Evolutionary conservation across 2,888 invertebrate genomes (phyloP).

Genomic region (Oligia strigilis): DNA sequence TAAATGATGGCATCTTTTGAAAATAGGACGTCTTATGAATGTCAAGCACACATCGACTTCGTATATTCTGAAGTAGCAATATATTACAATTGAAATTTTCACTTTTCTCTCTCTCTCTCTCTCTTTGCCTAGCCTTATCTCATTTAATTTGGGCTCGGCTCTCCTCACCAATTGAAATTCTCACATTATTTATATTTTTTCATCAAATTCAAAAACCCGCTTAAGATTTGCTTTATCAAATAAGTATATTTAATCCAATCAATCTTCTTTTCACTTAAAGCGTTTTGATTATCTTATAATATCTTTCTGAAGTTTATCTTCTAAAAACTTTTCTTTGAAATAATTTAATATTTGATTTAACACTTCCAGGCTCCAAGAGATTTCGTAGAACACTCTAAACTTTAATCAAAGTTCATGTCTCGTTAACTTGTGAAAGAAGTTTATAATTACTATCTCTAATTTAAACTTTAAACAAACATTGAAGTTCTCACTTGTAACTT

Average conservation of each 20-base stretch:
- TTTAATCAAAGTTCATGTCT: neutral
- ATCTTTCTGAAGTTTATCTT: neutral
- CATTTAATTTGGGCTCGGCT: no score
- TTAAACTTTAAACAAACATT: neutral
- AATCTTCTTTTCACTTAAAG: conserved; percentile 3
- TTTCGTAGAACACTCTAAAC: conserved; percentile 2
- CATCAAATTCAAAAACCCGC: neutral
- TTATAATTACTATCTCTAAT: conserved; percentile 10
- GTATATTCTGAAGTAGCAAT: neutral
- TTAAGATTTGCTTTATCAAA: neutral
- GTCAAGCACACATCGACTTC: neutral
- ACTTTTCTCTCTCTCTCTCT: no score
- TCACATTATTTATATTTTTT: neutral
- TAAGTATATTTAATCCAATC: neutral
- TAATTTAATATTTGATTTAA: neutral
- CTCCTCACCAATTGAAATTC: no score
- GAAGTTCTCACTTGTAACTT: conserved; percentile 5
- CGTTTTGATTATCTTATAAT: neutral
- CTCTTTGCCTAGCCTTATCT: no score
- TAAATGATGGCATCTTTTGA: neutral
- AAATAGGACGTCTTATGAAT: neutral
- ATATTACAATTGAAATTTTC: neutral
- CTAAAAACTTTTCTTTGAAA: neutral
- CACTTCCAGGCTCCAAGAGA: neutral
- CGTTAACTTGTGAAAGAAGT: conserved; percentile 6